phyloP scores from a whole-genome alignment of 2,797 vertebrate species.

The Mareca strepera region DNA sequence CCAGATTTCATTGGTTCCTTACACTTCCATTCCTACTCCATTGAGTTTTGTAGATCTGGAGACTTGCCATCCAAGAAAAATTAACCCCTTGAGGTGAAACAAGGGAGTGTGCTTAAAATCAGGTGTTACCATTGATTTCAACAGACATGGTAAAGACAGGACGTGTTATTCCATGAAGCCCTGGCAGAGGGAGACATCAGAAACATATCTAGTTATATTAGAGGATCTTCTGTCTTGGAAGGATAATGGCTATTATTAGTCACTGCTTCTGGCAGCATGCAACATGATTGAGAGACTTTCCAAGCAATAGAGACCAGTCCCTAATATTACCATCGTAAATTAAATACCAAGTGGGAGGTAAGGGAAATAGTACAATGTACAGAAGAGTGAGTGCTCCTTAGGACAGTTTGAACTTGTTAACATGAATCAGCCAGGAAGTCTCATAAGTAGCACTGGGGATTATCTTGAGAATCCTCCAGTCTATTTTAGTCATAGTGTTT shows the following conservation, averaged over 20 bases:
- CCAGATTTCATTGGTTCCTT: conserved; percentile 10
- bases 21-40: background rate
- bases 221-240: background rate
- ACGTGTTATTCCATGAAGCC: background rate
- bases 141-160: background rate
- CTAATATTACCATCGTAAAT: background rate
- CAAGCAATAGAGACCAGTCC: background rate
- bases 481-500: background rate
- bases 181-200: conserved; percentile 31
- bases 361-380: background rate
- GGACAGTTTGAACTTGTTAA: background rate
- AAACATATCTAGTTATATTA: background rate
- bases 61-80: background rate
- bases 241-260: background rate
- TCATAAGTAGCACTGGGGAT: background rate
- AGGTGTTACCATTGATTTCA: background rate
- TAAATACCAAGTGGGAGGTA: background rate
- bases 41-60: background rate
- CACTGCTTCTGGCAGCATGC: background rate
- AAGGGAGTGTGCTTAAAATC: background rate
- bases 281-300: background rate
- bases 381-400: background rate
- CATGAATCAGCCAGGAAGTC: background rate
- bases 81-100: background rate
- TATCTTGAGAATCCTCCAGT: background rate